Evolutionary conservation across 2,113 vertebrate species (phyloP), one percentile per base, ranked within the genome.

Genomic region (Thomomys bottae): DNA sequence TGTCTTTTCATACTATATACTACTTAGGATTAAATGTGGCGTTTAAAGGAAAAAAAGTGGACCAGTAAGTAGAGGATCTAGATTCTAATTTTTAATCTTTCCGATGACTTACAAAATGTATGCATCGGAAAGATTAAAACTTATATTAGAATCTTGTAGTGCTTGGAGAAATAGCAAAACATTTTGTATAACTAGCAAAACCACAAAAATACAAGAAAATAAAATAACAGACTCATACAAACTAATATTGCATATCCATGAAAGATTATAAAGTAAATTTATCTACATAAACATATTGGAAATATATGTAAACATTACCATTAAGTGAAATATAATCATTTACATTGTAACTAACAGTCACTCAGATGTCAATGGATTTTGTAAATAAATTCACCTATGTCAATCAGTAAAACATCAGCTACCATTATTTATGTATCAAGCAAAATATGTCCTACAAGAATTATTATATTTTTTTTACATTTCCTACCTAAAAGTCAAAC

Each of bases 41-140:
- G 59, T 42, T 91, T 81, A 32, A 4, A n/a, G 32, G 17, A 64
- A 15, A 15, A 21, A 88, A n/a, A 28, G 42, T 9, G 49, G 49
- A 42, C 3, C 45, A 71, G 45, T 63, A 89, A 36, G 6, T 26
- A 61, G 15, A 34, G 40, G 79, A 36, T 42, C 36, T 76, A 17
- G 54, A 77, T 90, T 76, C 23, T 42, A 85, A 61, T 17, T 38
- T 8, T 28, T 86, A 2, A 49, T 20, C 49, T 70, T 66, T 64
- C 79, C 71, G 90, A 70, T 75, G 54, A 80, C 15, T 20, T 89
- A 79, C 10, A 93, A 95, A 88, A 88, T 57, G 23, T 70, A 59
- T 38, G n/a, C 28, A 81, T 75, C 17, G n/a, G n/a, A n/a, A n/a
- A n/a, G n/a, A n/a, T n/a, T n/a, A n/a, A n/a, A n/a, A n/a, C n/a